Percentiles rank a stretch among this genome's conserved stretches.
phyloP scores from a whole-genome alignment of 1,140 invertebrate species.

The Dinothrombium tinctorium region DNA sequence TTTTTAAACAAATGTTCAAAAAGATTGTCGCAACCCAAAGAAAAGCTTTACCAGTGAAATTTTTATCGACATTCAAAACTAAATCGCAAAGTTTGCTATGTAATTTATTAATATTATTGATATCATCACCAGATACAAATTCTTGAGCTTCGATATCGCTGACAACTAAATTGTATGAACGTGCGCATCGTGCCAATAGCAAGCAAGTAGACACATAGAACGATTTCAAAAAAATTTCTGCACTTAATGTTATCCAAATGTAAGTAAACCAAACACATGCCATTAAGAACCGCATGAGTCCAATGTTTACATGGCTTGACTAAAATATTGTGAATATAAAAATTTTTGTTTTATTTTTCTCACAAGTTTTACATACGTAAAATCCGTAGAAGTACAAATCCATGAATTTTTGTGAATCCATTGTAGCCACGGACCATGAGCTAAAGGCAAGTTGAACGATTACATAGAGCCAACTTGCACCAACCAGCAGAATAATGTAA shows the following conservation, averaged over 20 bases:
- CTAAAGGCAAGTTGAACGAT: background rate
- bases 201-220: slow-evolving; percentile 1
- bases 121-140: background rate
- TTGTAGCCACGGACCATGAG: slow-evolving; percentile 2
- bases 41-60: slow-evolving; percentile 6
- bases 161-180: background rate
- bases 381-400: slow-evolving; percentile 6
- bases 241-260: background rate
- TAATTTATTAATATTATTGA: background rate
- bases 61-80: slow-evolving; percentile 8
- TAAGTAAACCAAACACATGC: background rate
- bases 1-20: slow-evolving; percentile 1
- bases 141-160: background rate
- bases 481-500: background rate
- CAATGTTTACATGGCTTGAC: background rate
- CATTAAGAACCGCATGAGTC: background rate
- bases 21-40: slow-evolving; percentile 2
- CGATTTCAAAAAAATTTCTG: slow-evolving; percentile 1
- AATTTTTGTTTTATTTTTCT: background rate
- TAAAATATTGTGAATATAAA: background rate
- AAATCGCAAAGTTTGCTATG: background rate
- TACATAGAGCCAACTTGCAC: background rate
- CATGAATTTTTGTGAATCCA: slow-evolving; percentile 1
- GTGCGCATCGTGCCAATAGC: background rate
- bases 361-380: background rate